These are phyloP conservation scores for Ceratina calcarata DNA, from an alignment of 1,140 invertebrate species.

Conservation along the genomic window DNA sequence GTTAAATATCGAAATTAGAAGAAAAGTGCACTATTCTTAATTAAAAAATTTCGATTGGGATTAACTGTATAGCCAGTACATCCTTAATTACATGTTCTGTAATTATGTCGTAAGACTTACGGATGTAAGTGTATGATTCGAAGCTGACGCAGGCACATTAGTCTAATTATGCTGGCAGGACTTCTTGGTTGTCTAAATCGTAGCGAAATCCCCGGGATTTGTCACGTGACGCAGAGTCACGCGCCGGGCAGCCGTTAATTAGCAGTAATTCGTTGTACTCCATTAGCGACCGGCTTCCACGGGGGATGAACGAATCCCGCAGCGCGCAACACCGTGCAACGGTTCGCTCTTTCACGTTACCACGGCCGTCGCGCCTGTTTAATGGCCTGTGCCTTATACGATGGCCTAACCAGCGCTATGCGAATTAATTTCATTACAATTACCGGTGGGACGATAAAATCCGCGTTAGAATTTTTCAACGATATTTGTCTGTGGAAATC, in stretches of 20 bases:
- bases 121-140: too few species aligned
- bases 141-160: slow-evolving; percentile 3
- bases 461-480: background rate
- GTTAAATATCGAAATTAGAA: too few species aligned
- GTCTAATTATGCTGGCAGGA: slow-evolving; percentile 41
- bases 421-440: slow-evolving; percentile 41
- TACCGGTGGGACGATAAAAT: slow-evolving; percentile 11
- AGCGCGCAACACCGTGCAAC: slow-evolving; percentile 3
- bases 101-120: too few species aligned
- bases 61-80: too few species aligned
- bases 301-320: slow-evolving; percentile 21
- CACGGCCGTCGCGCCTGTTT: slow-evolving; percentile 4
- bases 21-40: too few species aligned
- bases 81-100: too few species aligned
- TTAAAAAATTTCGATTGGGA: too few species aligned
- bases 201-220: slow-evolving; percentile 33
- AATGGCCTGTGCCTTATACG: slow-evolving; percentile 16
- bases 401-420: background rate
- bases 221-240: slow-evolving; percentile 43
- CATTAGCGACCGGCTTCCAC: slow-evolving; percentile 42
- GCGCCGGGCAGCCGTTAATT: slow-evolving; percentile 41
- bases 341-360: slow-evolving; percentile 28
- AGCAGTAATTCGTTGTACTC: slow-evolving; percentile 51
- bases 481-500: too few species aligned
- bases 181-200: slow-evolving; percentile 26